Conservation (phyloP, 2,888 invertebrate genomes). For the Tenthredo amoena region DNA sequence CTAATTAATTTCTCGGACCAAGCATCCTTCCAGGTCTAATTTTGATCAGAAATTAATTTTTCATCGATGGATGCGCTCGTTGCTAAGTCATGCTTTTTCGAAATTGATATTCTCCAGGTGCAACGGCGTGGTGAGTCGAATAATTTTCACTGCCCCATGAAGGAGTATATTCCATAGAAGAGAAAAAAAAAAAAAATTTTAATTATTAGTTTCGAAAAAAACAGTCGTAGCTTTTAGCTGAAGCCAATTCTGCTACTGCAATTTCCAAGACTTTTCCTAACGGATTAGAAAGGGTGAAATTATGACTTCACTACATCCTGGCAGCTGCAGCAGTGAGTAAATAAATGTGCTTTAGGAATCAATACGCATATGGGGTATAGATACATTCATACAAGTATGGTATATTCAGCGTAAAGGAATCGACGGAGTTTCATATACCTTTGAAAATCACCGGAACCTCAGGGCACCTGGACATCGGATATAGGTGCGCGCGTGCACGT, state of each 20-base stretch:
- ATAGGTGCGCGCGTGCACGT: conserved; percentile 35
- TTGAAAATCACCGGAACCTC: conserved; percentile 37
- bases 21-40: neutral
- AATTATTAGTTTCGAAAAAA: neutral
- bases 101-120: conserved; percentile 46
- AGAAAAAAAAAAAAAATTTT: neutral
- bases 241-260: neutral
- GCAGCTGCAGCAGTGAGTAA: neutral
- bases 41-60: conserved; percentile 12
- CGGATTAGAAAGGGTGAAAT: neutral
- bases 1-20: neutral
- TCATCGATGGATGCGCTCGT: neutral
- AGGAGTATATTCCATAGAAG: neutral
- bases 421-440: conserved; percentile 20
- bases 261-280: neutral
- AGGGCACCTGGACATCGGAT: conserved; percentile 40
- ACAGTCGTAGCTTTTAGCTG: neutral
- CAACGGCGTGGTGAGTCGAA: neutral
- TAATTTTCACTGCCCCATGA: neutral
- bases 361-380: conserved; percentile 16
- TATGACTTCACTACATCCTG: neutral
- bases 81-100: conserved; percentile 25
- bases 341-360: conserved; percentile 11
- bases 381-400: neutral
- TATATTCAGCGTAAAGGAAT: conserved; percentile 22